Evolutionary conservation across 2,797 vertebrate species (phyloP), one percentile per base, ranked within the genome.

Genomic region (Squalus acanthias): DNA sequence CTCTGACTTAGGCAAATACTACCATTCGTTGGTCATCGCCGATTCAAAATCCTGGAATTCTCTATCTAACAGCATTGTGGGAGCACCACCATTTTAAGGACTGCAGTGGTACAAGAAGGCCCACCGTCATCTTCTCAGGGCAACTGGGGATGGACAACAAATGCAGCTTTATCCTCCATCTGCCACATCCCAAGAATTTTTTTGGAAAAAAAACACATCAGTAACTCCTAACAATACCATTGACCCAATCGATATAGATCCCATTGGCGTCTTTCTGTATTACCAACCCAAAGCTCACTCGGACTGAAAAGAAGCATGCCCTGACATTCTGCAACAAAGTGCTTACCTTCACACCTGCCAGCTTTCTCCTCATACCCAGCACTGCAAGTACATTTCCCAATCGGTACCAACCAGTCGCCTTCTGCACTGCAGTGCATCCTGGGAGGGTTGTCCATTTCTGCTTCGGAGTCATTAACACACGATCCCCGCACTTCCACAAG

Each of bases 351-450:
- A 97, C 99, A 99, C 98, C 97, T 98, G 98, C 98, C 98, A 76
- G 99, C 99, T 96, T 98, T 98, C 97, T 99, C 99, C 98, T 99
- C 99, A 60, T 98, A 99, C 96, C 99, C 99, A 0, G 99, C 99
- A 94, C 99, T 98, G 96, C 99, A 99, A 97, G 98, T 97, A 98
- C 99, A 99, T 96, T 99, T 99, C 97, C 99, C 99, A 13, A 99
- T 98, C 0, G 99, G 99, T 93, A 99, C 99, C 97, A 99, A 98
- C 99, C 99, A 99, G 97, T 99, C 99, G 0, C 99, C 99, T 96
- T 99, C 99, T 0, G 99, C 98, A 4, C 99, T 99, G 98, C 99
- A 99, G 97, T 99, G 99, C 99, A 99, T 99, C 97, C 99, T 97
- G 82, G 99, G 99, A 96, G 98, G 99, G 24, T 98, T 99, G 97